These are phyloP conservation scores for Chironex yamaguchii DNA, from an alignment of 30 jellyfish, hydroid and myxozoan genomes.

Conservation along the genomic window DNA sequence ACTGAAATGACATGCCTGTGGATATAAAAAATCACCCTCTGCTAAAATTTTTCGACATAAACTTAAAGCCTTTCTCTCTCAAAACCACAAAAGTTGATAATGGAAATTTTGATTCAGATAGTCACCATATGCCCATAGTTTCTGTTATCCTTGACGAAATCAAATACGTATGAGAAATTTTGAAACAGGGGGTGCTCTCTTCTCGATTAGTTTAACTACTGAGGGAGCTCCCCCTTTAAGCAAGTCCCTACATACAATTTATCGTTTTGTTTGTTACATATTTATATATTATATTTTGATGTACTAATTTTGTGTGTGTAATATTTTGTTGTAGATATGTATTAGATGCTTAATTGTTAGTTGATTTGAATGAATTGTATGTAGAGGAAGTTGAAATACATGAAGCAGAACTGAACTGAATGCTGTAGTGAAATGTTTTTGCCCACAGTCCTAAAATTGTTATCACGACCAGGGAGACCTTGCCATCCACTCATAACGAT, in stretches of 20 bases:
- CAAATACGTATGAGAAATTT: not conserved
- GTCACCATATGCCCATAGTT: too few relatives aligned
- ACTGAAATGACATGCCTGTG: constrained; percentile 18
- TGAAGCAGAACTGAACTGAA: constrained; percentile 21
- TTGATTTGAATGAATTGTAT: not conserved
- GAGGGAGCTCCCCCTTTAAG: constrained; percentile 12
- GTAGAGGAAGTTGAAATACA: not conserved
- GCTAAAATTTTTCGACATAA: not conserved
- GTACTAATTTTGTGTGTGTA: not conserved
- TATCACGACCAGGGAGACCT: too few relatives aligned
- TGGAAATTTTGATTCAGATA: not conserved
- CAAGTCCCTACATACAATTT: not conserved
- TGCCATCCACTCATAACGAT: too few relatives aligned
- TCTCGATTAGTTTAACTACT: constrained; percentile 7
- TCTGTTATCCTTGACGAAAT: not conserved
- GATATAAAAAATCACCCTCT: not conserved
- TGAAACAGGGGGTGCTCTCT: not conserved
- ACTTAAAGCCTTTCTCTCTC: not conserved
- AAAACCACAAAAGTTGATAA: not conserved
- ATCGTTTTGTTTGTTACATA: not conserved
- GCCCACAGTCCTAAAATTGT: too few relatives aligned
- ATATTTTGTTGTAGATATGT: not conserved
- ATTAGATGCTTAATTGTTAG: not conserved
- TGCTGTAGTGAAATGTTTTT: too few relatives aligned
- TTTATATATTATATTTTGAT: too few relatives aligned